Percentiles rank a stretch among this genome's conserved stretches.
These are phyloP conservation scores for Gerris lacustris DNA, from an alignment of 2,888 invertebrate genomes.

Conservation along the genomic window DNA sequence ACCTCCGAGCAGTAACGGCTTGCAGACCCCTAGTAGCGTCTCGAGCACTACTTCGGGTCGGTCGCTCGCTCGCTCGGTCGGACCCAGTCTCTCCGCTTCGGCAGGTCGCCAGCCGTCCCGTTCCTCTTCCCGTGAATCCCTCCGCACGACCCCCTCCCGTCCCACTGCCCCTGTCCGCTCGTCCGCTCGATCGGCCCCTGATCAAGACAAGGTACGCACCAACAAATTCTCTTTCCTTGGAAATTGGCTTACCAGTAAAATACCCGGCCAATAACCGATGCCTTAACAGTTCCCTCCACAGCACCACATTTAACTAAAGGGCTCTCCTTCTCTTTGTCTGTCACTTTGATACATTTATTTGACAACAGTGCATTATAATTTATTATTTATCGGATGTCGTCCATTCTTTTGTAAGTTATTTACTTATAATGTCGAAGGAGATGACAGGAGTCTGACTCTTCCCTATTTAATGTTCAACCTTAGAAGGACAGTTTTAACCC, in stretches of 20 bases:
- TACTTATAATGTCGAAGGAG: no score
- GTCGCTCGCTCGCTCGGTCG: slow-evolving; percentile 8
- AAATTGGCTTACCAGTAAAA: slow-evolving; percentile 46
- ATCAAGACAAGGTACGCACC: slow-evolving; percentile 54
- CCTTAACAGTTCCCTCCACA: not conserved
- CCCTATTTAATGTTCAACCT: no score
- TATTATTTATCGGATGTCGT: no score
- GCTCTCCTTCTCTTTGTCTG: no score
- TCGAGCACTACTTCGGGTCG: slow-evolving; percentile 30
- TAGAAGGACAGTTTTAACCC: no score
- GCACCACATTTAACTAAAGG: no score
- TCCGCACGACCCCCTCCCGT: slow-evolving; percentile 15
- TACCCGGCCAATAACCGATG: slow-evolving; percentile 29
- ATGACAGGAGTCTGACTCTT: no score
- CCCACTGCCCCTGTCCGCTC: slow-evolving; percentile 21
- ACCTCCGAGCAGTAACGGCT: slow-evolving; percentile 38
- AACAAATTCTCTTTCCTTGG: slow-evolving; percentile 56
- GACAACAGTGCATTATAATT: no score
- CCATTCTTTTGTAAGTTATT: no score
- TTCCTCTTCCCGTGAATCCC: slow-evolving; percentile 5
- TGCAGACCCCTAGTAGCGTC: slow-evolving; percentile 33
- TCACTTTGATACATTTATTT: no score
- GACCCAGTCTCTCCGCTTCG: slow-evolving; percentile 15
- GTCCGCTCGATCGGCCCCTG: slow-evolving; percentile 21
- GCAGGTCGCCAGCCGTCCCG: slow-evolving; percentile 18